Conservation (phyloP, 30 jellyfish, hydroid and myxozoan species). For the Turritopsis rubra region DNA sequence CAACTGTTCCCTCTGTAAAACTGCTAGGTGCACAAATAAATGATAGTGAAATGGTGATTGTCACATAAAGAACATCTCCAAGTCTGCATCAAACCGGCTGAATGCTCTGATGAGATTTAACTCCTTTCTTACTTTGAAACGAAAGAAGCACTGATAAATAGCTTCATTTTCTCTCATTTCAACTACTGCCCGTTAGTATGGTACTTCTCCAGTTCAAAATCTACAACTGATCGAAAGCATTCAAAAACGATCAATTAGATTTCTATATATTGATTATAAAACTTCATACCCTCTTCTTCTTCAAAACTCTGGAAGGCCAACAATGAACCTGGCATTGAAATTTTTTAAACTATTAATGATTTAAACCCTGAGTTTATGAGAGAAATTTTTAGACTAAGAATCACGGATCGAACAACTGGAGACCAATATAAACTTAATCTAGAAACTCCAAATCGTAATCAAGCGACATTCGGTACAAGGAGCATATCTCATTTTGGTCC, state of each 20-base stretch:
- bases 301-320: neutral
- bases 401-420: neutral
- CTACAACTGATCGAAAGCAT: neutral
- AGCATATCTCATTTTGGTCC: neutral
- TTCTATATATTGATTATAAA: neutral
- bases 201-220: neutral
- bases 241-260: neutral
- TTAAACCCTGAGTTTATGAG: neutral
- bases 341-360: neutral
- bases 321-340: neutral
- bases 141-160: too few relatives aligned
- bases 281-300: neutral
- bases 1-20: too few relatives aligned
- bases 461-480: neutral
- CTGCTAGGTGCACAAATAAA: too few relatives aligned
- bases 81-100: too few relatives aligned
- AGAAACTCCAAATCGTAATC: neutral
- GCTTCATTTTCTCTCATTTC: too few relatives aligned
- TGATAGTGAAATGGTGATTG: too few relatives aligned
- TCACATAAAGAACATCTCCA: too few relatives aligned
- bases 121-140: too few relatives aligned
- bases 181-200: too few relatives aligned
- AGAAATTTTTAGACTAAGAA: neutral
- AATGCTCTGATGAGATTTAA: too few relatives aligned
- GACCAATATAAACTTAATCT: neutral